A percentile compares a stretch with the other conserved stretches of the same genome.
Conservation (phyloP, 1,140 invertebrate species). For the Bombus affinis region DNA sequence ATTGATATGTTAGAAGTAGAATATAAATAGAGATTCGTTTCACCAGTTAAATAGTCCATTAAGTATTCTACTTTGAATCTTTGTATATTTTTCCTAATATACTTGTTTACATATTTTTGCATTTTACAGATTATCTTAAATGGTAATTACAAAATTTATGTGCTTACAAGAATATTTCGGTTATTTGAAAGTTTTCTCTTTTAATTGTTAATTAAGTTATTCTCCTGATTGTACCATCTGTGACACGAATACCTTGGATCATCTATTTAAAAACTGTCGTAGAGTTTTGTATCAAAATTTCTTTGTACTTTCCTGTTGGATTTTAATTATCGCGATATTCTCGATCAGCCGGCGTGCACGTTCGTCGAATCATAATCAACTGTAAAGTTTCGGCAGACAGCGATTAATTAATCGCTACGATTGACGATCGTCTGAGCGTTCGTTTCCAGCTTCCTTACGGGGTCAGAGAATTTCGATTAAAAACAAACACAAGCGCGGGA, state of each 20-base stretch:
- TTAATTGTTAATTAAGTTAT: not conserved
- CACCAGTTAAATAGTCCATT: too few species aligned
- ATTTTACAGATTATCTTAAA: too few species aligned
- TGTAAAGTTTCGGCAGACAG: slow-evolving; percentile 1
- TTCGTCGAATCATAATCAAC: slow-evolving; percentile 35
- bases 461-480: slow-evolving; percentile 45
- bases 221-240: not conserved
- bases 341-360: not conserved
- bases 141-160: too few species aligned
- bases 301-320: not conserved
- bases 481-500: slow-evolving; percentile 37
- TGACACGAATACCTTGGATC: not conserved
- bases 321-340: slow-evolving; percentile 31
- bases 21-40: too few species aligned
- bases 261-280: not conserved
- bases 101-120: too few species aligned
- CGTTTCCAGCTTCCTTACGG: slow-evolving; percentile 41
- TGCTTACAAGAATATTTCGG: too few species aligned
- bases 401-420: slow-evolving; percentile 53
- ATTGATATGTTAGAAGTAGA: too few species aligned
- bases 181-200: too few species aligned
- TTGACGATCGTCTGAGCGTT: not conserved
- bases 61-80: too few species aligned
- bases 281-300: not conserved
- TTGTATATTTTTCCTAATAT: too few species aligned